These are phyloP conservation scores for Cynocephalus volans DNA, from an alignment of 2,113 vertebrate species.

Conservation along the genomic window DNA sequence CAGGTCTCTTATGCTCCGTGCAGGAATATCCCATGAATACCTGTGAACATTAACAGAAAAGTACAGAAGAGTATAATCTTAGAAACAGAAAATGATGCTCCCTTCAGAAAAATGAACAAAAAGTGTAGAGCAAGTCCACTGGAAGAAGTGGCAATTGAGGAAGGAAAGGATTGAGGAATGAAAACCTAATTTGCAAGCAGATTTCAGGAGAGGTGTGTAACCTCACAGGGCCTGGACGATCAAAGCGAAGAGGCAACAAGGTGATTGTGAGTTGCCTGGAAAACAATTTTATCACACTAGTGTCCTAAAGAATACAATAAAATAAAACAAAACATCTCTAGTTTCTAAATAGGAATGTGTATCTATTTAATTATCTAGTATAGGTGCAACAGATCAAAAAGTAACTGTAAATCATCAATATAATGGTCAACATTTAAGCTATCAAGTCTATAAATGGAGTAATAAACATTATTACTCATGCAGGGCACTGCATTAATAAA, in stretches of 20 bases:
- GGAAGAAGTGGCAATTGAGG: not conserved
- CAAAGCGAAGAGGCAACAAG: not conserved
- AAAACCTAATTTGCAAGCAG: not conserved
- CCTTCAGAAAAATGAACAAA: conserved; percentile 41
- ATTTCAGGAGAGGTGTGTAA: not conserved
- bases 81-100: conserved; percentile 32
- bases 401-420: not conserved
- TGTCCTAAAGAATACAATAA: not conserved
- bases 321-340: not conserved
- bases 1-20: not conserved
- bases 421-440: conserved; percentile 46
- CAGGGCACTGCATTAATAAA: not conserved
- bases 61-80: not conserved
- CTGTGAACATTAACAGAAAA: not conserved
- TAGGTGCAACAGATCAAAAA: not conserved
- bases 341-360: not conserved
- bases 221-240: not conserved
- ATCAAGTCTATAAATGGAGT: not conserved
- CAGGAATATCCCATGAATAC: not conserved
- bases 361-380: not conserved
- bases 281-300: not conserved
- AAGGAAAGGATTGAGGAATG: not conserved
- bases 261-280: not conserved
- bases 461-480: not conserved
- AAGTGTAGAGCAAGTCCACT: not conserved